phyloP scores from a whole-genome alignment of 1,140 invertebrate species.

The Drosophila leontia region DNA sequence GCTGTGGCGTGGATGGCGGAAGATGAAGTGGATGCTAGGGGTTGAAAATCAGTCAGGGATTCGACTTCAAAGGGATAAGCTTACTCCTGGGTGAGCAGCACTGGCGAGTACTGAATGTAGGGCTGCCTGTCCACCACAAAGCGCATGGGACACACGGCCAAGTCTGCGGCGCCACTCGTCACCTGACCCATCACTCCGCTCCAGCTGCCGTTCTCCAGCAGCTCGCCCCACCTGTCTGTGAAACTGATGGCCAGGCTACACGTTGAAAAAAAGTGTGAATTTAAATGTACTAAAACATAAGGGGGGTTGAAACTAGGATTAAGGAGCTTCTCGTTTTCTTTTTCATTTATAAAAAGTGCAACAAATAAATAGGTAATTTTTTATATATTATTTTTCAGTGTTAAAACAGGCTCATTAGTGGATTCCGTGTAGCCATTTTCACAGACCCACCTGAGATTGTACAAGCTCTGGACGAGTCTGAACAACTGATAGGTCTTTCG shows the following conservation, averaged over 20 bases:
- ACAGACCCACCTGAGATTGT: conserved; percentile 85
- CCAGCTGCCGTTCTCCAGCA: conserved; percentile 85
- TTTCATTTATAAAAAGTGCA: not conserved
- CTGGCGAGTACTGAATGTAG: conserved; percentile 84
- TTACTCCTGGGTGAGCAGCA: conserved; percentile 84
- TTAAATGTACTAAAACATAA: not conserved
- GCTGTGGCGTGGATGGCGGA: conserved; percentile 86
- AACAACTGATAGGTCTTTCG: conserved; percentile 85
- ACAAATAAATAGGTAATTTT: not conserved
- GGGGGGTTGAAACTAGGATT: not conserved
- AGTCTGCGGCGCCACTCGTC: conserved; percentile 84
- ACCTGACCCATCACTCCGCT: conserved; percentile 86
- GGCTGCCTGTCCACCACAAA: conserved; percentile 84
- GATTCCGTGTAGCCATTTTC: no score
- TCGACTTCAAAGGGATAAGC: conserved; percentile 13
- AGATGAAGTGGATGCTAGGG: conserved; percentile 85
- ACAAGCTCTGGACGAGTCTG: conserved; percentile 84
- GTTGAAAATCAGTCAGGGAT: not conserved
- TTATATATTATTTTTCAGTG: not conserved
- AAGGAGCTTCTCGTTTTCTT: not conserved
- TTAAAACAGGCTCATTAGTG: not conserved
- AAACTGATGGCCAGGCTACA: conserved; percentile 84
- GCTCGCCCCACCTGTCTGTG: conserved; percentile 85
- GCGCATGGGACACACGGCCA: conserved; percentile 85
- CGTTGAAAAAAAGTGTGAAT: not conserved